Conservation (phyloP, 2,113 vertebrate genomes). For the Jaculus jaculus region DNA sequence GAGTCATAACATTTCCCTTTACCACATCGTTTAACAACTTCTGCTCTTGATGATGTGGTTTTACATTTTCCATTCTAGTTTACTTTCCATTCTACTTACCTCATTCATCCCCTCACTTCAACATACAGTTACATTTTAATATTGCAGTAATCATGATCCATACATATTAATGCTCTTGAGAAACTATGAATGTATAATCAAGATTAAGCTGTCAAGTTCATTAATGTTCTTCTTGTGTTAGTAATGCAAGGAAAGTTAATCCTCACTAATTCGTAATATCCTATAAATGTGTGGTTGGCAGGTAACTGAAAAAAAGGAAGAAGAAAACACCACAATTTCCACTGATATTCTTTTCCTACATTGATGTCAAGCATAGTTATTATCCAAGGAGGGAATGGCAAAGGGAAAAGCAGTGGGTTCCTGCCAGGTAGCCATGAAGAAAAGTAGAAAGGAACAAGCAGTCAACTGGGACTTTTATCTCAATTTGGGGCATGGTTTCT, state of each 20-base stretch:
- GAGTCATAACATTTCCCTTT: neutral
- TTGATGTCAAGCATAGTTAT: neutral
- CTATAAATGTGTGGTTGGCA: neutral
- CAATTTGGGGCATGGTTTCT: neutral
- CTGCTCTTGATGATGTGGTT: neutral
- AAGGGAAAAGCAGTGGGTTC: neutral
- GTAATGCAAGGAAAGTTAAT: neutral
- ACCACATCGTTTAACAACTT: neutral
- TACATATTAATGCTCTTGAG: neutral
- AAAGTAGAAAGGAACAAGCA: neutral
- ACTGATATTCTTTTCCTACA: neutral
- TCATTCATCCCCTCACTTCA: neutral
- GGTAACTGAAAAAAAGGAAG: neutral
- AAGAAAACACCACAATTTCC: neutral
- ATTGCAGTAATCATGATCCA: neutral
- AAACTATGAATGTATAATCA: neutral
- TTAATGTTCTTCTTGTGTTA: neutral
- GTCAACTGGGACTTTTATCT: neutral
- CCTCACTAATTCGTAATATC: neutral
- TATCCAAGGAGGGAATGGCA: neutral
- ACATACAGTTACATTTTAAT: neutral
- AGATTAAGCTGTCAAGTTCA: neutral
- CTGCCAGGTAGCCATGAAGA: neutral
- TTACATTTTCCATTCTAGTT: neutral
- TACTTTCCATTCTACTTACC: too few relatives aligned